Base-by-base conservation (phyloP, 2,888 invertebrate species). In the Agrotis clavis region DNA sequence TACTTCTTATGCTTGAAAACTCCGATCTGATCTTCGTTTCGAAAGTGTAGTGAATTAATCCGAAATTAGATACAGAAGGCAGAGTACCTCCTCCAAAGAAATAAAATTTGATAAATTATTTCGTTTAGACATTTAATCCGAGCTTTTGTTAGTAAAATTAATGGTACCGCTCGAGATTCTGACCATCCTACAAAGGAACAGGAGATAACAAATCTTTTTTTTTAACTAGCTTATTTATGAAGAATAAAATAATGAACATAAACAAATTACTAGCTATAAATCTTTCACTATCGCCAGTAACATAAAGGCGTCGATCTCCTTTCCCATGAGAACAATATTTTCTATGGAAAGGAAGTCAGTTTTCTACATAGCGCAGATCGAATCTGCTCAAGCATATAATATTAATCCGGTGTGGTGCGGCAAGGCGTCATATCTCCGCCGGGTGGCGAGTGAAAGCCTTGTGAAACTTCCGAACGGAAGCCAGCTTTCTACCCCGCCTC, bases 391-490 rank as follows among this genome's bases (percentile, higher is more conserved):
- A 86, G 84, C 86, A 86, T 90, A 89, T 89, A 90, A 89, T 88
- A 91, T 90, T 90, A 85, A 90, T 87, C 88, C 86, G 86, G 81
- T 86, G 82, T 68, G 76, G 75, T 83, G 82, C 86, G 81, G 87
- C 74, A 84, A 87, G 87, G 88, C 90, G 89, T 90, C 88, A 90
- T 89, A 91, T 90, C 89, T 91, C 88, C 88, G 84, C 82, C 83
- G 85, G 85, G 85, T 85, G 81, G 83, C 90, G 86, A 94, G 95
- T 93, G 95, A 96, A 96, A 96, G 95, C 94, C 90, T 86, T 91
- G 94, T 90, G 95, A 95, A 95, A 95, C 94, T 93, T 93, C 92
- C 92, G 91, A 94, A 90, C 95, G 95, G 95, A 95, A 95, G 93
- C 91, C 80, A 88, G 90, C 95, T 95, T 95, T 95, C 95, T 95